Evolutionary conservation across 2,888 invertebrate species (phyloP), one percentile per base, ranked within the genome.

Genomic region (Dorcus parallelipipedus): DNA sequence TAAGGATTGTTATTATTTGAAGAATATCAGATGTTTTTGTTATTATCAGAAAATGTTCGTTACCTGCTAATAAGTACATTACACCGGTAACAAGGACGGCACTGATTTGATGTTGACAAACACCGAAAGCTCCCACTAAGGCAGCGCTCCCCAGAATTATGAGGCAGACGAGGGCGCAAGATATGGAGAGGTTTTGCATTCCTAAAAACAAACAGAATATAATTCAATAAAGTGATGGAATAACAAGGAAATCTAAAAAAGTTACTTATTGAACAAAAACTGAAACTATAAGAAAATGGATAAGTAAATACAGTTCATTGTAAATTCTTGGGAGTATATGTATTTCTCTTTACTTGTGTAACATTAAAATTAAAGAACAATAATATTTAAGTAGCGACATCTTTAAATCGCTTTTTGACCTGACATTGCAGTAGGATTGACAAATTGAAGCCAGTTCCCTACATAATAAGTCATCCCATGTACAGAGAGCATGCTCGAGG

Each of bases 161-260:
- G 54, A 95, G 83, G 71, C 94, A 93, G 4, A 96, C 96, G 68
- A 96, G 83, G 49, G 94, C 93, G 78, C 96, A 96, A 9, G 95
- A 95, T 78, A 96, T 95, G 57, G 95, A 95, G 64, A 96, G 82
- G 79, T 96, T 96, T 81, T 96, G 95, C 93, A 96, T 95, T 72
- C 95, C 95, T 95, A 33, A 6, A 33, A 33, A 33, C 26, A 33
- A 33, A 33, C 7, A 33, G 26, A 79, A 42, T 71, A 70, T 17
- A 42, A 42, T 6, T 42, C 42, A 42, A 42, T 42, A 14, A 14
- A 42, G 7, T 7, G 7, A 42, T 42, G 10, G 14, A 14, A 42
- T 17, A 42, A 14, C 42, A 42, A 6, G 10, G 8, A 14, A 7
- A 42, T 5, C 17, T 42, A 42, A 42, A 14, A 10, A 8, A 42